Conservation (phyloP, 2,113 vertebrate genomes). For the Ptyas mucosa region DNA sequence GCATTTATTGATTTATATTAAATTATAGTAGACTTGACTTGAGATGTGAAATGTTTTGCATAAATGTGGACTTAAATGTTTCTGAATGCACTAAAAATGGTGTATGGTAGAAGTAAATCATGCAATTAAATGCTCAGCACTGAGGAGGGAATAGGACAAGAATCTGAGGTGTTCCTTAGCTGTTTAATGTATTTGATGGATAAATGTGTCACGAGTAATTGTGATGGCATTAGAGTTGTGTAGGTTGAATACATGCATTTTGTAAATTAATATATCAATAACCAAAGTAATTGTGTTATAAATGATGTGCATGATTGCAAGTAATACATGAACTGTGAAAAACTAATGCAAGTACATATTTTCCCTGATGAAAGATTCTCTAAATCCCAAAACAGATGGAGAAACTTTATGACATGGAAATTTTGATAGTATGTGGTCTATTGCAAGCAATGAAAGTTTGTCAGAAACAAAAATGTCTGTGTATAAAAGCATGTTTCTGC, state of each 20-base stretch:
- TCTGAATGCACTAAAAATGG: background rate
- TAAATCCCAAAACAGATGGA: background rate
- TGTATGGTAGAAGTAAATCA: background rate
- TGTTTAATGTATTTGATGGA: background rate
- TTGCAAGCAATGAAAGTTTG: background rate
- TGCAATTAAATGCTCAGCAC: background rate
- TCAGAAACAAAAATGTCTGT: background rate
- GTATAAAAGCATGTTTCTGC: background rate
- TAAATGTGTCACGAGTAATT: background rate
- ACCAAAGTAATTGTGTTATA: background rate
- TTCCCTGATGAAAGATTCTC: background rate
- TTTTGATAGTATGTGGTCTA: background rate
- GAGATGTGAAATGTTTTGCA: background rate
- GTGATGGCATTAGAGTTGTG: no score
- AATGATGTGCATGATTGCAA: background rate
- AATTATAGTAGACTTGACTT: background rate
- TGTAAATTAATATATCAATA: background rate
- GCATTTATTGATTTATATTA: background rate
- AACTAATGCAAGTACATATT: background rate
- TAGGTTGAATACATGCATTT: background rate
- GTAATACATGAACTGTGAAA: background rate
- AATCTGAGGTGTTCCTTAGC: background rate
- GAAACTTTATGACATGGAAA: background rate
- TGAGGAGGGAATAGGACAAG: background rate
- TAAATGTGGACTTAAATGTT: background rate